Base-by-base conservation (phyloP, 1,140 invertebrate species). In the Vanessa tameamea region DNA sequence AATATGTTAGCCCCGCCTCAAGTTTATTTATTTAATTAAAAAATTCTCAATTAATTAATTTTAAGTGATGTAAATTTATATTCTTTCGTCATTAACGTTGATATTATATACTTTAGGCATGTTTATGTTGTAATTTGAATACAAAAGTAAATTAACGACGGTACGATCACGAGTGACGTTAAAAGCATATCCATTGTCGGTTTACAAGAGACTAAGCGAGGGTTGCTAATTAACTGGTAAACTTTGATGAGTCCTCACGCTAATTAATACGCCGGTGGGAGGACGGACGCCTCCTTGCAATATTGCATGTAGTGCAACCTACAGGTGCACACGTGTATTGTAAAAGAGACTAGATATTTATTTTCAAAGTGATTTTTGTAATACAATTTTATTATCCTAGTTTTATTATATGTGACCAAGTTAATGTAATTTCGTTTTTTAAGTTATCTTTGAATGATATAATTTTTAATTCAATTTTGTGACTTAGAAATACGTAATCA, bases 171-270 rank as follows among this genome's bases (percentile, higher is more conserved):
- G 57, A 61, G 57, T 61, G 9, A 37, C 57, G 31, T 61, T 61
- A 69, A 69, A 69, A 57, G 68, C 55, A 50, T 69, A 63, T 69
- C 55, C 68, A 69, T 69, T 69, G 61, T 72, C 65, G 71, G 75
- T 67, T 76, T 69, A 73, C 61, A 70, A 88, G 87, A 88, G 87
- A 82, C 82, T 84, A 84, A 76, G 75, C 82, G 79, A 81, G 78
- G 83, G 80, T 81, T 88, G 86, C 90, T 93, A 93, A 93, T 93
- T 92, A 93, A 93, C 89, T 90, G 90, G 92, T 92, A 92, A 93
- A 93, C 90, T 92, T 92, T 91, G 88, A 92, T 91, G 89, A 92
- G 77, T 80, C 83, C 87, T 83, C 82, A 80, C 84, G 86, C 91
- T 92, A 92, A 93, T 92, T 92, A 91, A 92, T 89, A 86, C 84